A percentile compares a stretch with the other conserved stretches of the same genome.
phyloP scores from a whole-genome alignment of 2,888 invertebrate genomes.

The Coremacera marginata region DNA sequence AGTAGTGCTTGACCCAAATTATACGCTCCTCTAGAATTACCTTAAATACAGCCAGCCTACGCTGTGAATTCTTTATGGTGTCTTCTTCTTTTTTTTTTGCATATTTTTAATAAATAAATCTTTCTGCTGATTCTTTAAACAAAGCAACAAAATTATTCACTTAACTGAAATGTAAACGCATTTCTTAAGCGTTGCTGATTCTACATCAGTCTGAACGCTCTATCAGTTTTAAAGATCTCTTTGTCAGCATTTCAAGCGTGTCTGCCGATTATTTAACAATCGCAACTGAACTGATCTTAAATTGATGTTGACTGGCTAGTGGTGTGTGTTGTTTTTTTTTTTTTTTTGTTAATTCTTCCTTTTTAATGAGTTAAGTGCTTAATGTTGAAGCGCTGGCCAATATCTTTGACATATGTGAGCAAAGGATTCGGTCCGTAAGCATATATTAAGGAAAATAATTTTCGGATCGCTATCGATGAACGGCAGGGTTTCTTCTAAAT shows the following conservation, averaged over 20 bases:
- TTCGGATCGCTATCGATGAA: background rate
- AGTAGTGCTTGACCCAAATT: constrained; percentile 1
- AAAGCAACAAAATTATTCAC: background rate
- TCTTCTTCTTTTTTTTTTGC: too few species aligned
- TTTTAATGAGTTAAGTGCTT: too few species aligned
- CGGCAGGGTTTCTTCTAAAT: background rate
- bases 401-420: too few species aligned
- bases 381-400: too few species aligned
- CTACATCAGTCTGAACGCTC: background rate
- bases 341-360: too few species aligned
- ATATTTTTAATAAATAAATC: too few species aligned
- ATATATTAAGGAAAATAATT: background rate
- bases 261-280: background rate
- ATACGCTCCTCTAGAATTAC: background rate
- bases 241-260: constrained; percentile 5
- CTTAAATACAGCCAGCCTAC: too few species aligned
- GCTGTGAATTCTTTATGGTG: too few species aligned
- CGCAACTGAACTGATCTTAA: background rate
- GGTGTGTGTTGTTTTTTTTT: too few species aligned
- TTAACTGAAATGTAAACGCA: constrained; percentile 1
- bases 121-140: too few species aligned
- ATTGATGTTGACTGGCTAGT: background rate
- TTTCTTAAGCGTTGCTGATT: background rate
- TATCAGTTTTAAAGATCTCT: background rate
- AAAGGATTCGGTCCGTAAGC: too few species aligned